These are phyloP conservation scores for Amblyjoppa proteus DNA, from an alignment of 2,888 invertebrate genomes.

Conservation along the genomic window DNA sequence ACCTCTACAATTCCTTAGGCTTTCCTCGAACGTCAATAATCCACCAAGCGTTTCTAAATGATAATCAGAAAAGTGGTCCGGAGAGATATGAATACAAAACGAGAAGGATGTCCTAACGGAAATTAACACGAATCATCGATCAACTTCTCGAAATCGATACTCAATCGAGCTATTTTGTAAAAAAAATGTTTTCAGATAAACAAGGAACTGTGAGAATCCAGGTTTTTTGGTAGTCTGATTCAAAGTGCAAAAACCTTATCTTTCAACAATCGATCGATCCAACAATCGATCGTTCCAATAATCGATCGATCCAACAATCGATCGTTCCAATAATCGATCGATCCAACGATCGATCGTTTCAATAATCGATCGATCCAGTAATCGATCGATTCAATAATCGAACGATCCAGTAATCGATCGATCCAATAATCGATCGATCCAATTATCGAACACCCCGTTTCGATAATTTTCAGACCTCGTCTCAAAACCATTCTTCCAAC, in stretches of 20 bases:
- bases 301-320: too few species aligned
- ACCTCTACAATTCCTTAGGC: conserved; percentile 29
- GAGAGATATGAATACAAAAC: conserved; percentile 31
- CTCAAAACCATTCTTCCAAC: too few species aligned
- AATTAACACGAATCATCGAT: background rate
- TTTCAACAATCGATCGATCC: background rate
- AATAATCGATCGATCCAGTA: background rate
- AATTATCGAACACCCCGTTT: too few species aligned
- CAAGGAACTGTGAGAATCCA: too few species aligned
- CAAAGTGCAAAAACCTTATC: background rate
- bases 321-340: background rate
- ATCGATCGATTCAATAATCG: too few species aligned
- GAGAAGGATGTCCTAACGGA: background rate
- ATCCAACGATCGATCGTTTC: background rate
- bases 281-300: too few species aligned
- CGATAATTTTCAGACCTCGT: too few species aligned
- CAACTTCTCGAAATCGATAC: background rate
- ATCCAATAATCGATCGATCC: background rate
- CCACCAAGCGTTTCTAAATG: background rate
- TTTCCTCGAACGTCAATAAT: conserved; percentile 11
- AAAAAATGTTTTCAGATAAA: background rate
- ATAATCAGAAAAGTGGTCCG: conserved; percentile 24
- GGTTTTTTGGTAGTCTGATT: background rate
- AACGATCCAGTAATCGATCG: background rate
- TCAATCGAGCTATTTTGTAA: background rate